These are phyloP conservation scores for Papilio helenus DNA, from an alignment of 1,140 invertebrate genomes.

Conservation along the genomic window DNA sequence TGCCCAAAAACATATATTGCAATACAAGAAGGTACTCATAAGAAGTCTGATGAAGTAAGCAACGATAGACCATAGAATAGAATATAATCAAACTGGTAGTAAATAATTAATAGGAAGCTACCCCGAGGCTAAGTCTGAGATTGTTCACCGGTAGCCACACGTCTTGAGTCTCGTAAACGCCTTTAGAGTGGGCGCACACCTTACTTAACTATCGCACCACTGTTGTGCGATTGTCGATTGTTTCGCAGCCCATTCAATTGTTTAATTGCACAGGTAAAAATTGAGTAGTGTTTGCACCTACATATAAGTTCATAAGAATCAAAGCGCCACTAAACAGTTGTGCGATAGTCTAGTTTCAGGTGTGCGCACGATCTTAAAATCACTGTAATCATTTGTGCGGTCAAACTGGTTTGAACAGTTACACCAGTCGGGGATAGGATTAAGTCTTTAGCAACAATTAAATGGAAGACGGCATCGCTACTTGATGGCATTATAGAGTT, in stretches of 20 bases:
- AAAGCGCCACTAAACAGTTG: too few species aligned
- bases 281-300: too few species aligned
- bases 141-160: constrained; percentile 20
- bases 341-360: too few species aligned
- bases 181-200: background rate
- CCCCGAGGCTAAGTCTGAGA: constrained; percentile 5
- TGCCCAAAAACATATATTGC: too few species aligned
- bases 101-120: constrained; percentile 20
- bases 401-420: constrained; percentile 57
- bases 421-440: constrained; percentile 56
- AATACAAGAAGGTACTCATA: too few species aligned
- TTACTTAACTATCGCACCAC: too few species aligned
- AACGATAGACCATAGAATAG: background rate
- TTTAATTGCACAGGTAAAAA: too few species aligned
- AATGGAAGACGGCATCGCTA: constrained; percentile 46
- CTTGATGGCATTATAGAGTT: constrained; percentile 51
- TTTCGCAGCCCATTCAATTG: too few species aligned
- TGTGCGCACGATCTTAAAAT: constrained; percentile 35
- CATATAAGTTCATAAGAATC: too few species aligned
- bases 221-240: too few species aligned
- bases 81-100: background rate
- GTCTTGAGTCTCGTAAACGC: constrained; percentile 2
- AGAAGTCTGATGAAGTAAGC: background rate
- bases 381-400: constrained; percentile 45
- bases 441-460: constrained; percentile 69